Conservation (phyloP, 2,888 invertebrate species). For the Muschampia plurimacula region DNA sequence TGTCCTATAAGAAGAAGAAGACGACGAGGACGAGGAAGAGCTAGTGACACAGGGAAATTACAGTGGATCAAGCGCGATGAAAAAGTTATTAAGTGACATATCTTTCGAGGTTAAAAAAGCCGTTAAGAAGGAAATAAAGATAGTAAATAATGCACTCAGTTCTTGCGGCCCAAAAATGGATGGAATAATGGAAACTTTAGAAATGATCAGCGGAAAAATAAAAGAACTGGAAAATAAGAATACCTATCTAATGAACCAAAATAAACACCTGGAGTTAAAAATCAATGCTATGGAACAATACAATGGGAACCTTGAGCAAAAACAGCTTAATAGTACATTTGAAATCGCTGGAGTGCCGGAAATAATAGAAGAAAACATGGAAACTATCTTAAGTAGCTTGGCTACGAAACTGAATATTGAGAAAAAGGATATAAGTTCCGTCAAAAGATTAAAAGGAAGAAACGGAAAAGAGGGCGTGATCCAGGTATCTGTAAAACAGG, state of each 20-base stretch:
- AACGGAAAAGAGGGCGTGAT: neutral
- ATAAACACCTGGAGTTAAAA: neutral
- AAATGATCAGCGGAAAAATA: too few relatives aligned
- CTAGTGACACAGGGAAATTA: too few relatives aligned
- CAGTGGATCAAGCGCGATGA: too few relatives aligned
- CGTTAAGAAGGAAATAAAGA: too few relatives aligned
- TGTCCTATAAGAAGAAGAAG: too few relatives aligned
- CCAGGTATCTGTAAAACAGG: neutral
- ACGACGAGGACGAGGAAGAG: too few relatives aligned
- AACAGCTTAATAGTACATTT: neutral
- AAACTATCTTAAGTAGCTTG: neutral
- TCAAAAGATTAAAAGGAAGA: neutral
- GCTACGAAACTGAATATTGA: neutral
- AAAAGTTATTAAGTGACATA: too few relatives aligned
- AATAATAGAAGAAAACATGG: neutral
- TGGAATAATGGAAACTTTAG: too few relatives aligned
- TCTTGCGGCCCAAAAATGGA: too few relatives aligned
- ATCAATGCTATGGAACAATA: neutral
- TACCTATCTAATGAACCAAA: neutral
- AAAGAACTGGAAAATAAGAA: neutral
- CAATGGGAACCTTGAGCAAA: neutral
- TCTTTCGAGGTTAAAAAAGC: too few relatives aligned
- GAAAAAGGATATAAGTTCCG: neutral
- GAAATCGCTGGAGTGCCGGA: neutral
- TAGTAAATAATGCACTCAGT: too few relatives aligned